Conservation (phyloP, 2,113 vertebrate genomes). For the Vanacampus margaritifer region DNA sequence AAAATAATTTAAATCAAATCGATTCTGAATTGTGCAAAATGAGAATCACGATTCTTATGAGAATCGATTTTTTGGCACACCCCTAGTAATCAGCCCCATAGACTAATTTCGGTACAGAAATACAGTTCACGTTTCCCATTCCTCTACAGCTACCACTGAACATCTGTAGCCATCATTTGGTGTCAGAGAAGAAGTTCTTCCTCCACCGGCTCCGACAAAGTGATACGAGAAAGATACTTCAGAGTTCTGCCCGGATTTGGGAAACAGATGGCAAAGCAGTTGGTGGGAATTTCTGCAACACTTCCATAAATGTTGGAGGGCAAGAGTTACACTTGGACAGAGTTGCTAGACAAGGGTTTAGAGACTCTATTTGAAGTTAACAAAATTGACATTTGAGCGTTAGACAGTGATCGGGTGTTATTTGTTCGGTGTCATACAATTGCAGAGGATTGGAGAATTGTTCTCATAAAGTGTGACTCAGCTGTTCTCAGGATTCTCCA, state of each 20-base stretch:
- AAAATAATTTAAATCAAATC: too few species aligned
- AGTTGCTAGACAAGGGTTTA: not conserved
- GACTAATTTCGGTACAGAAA: not conserved
- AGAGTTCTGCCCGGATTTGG: conserved; percentile 37
- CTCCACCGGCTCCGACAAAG: conserved; percentile 43
- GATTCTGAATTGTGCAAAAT: too few species aligned
- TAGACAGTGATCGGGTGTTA: conserved; percentile 1
- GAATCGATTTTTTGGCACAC: too few species aligned
- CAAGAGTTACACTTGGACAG: conserved; percentile 25
- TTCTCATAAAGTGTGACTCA: conserved; percentile 21
- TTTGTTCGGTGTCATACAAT: not conserved
- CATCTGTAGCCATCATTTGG: conserved; percentile 40
- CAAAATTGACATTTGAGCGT: not conserved
- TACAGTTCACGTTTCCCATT: not conserved
- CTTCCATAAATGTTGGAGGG: conserved; percentile 44
- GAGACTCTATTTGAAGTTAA: not conserved
- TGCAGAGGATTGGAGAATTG: conserved; percentile 14
- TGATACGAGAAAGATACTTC: conserved; percentile 36
- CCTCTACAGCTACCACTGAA: conserved; percentile 10
- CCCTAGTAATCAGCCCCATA: too few species aligned
- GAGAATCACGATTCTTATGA: too few species aligned
- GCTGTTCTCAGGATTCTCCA: conserved; percentile 29
- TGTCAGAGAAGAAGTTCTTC: conserved; percentile 45
- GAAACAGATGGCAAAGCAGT: conserved; percentile 73
- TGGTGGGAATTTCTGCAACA: conserved; percentile 65